Evolutionary conservation across 1,140 invertebrate genomes (phyloP), one percentile per base, ranked within the genome.

Genomic region (Papilio glaucus): DNA sequence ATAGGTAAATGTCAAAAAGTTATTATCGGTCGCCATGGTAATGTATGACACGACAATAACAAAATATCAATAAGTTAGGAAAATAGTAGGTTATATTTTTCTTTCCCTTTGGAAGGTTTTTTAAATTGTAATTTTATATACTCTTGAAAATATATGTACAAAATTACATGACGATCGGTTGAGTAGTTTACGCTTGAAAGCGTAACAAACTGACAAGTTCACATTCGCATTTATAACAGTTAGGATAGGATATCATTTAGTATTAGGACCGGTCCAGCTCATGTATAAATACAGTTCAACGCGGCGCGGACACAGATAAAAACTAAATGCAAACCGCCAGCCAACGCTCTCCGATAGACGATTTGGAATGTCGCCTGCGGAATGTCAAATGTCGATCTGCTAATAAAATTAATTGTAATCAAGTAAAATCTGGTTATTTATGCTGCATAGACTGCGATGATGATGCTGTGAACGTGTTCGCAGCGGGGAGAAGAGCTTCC

Each of bases 381-480:
- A 62, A 62, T 62, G 37, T 65, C 62, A 65, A 65, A 39, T 39
- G 62, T 65, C 62, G 37, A 41, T 38, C 33, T 39, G 15, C 62
- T 65, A 65, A 65, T 65, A 65, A 65, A 65, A 37, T 65, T 39
- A 65, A 37, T 15, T 65, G 15, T 38, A 63, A 41, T 21, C 29
- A 15, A 33, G 60, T 61, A 33, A 61, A 61, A 37, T 29, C n/a
- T 61, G 13, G 26, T 37, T 62, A 61, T 33, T 29, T 61, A 15
- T 37, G 13, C 29, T 62, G 24, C 21, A 37, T 0, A 42, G 4
- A 6, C 42, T 57, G 49, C 24, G 18, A 24, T 24, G 10, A 24
- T 45, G n/a, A 18, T 24, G 10, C 0, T 24, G 21, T 53, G 2
- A 21, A 18, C 45, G 18, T 53, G 9, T 53, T 0, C 18, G 1